phyloP scores from a whole-genome alignment of 2,888 invertebrate species.

The Melipona bicolor region DNA sequence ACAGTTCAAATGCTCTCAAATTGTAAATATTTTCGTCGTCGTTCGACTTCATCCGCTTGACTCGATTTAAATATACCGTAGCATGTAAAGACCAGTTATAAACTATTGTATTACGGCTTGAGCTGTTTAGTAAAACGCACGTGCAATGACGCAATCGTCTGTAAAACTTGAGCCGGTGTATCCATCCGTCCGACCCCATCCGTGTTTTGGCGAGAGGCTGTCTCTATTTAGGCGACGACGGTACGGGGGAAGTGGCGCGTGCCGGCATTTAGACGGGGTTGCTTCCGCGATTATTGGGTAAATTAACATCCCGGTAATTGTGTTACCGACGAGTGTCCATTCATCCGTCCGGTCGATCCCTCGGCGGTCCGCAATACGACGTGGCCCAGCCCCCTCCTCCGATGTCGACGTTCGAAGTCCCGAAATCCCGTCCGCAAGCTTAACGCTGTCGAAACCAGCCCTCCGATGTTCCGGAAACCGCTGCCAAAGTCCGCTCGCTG shows the following conservation, averaged over 20 bases:
- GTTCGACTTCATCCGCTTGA: not conserved
- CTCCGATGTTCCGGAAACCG: constrained; percentile 36
- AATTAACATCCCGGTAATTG: constrained; percentile 82
- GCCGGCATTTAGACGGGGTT: constrained; percentile 79
- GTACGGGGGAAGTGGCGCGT: constrained; percentile 73
- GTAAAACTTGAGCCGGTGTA: constrained; percentile 18
- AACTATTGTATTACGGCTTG: constrained; percentile 2
- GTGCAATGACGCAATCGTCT: constrained; percentile 47
- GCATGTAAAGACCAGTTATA: not conserved
- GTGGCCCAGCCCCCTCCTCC: constrained; percentile 16
- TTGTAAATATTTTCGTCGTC: not conserved
- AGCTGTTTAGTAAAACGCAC: constrained; percentile 43
- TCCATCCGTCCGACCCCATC: constrained; percentile 10
- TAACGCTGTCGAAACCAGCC: constrained; percentile 50
- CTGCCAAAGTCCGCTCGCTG: constrained; percentile 8
- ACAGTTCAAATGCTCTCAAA: not conserved
- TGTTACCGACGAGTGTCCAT: constrained; percentile 82
- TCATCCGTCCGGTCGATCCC: constrained; percentile 60
- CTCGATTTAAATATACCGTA: not conserved
- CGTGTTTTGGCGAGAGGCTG: constrained; percentile 16
- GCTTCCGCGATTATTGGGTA: constrained; percentile 82
- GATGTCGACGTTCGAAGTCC: constrained; percentile 47
- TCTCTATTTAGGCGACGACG: constrained; percentile 24
- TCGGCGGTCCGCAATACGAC: constrained; percentile 35
- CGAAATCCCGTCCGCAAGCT: constrained; percentile 63